Percentiles rank a stretch among this genome's conserved stretches.
phyloP scores from a whole-genome alignment of 2,888 invertebrate genomes.

The Muscina levida region DNA sequence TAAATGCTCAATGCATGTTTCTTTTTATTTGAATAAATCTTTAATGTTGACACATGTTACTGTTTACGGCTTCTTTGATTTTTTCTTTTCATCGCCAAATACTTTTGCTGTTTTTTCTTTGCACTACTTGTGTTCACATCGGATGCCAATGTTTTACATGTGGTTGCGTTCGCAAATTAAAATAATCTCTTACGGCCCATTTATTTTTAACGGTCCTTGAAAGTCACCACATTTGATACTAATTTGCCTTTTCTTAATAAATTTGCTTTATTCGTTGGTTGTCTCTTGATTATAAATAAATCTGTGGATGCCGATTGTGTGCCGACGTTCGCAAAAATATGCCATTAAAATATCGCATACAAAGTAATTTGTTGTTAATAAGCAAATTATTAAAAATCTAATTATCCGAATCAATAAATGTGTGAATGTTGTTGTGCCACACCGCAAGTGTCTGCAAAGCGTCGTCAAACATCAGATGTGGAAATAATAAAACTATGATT shows the following conservation, averaged over 20 bases:
- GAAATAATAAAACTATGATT: too few species aligned
- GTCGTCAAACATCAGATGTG: too few species aligned
- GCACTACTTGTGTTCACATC: conserved; percentile 66
- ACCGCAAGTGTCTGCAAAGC: too few species aligned
- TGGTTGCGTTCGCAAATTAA: conserved; percentile 75
- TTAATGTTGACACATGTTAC: conserved; percentile 49
- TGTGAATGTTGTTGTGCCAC: too few species aligned
- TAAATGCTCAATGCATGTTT: too few species aligned
- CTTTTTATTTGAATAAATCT: conserved; percentile 28
- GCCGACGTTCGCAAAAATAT: conserved; percentile 1
- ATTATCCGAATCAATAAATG: conserved; percentile 29
- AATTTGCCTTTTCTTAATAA: conserved; percentile 73
- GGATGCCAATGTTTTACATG: conserved; percentile 66
- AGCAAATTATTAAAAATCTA: conserved; percentile 26
- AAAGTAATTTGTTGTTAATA: not conserved
- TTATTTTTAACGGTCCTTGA: conserved; percentile 75
- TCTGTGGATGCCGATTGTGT: not conserved
- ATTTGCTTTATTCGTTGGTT: conserved; percentile 28
- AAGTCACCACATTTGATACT: conserved; percentile 77
- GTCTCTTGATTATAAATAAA: conserved; percentile 17
- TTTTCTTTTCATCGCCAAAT: not conserved
- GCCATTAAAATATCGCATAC: not conserved
- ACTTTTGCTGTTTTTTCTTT: conserved; percentile 7
- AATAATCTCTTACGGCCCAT: conserved; percentile 78
- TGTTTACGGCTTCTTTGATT: conserved; percentile 66